These are phyloP conservation scores for Pycnonotus jocosus DNA, from an alignment of 2,113 vertebrate species.

Conservation along the genomic window DNA sequence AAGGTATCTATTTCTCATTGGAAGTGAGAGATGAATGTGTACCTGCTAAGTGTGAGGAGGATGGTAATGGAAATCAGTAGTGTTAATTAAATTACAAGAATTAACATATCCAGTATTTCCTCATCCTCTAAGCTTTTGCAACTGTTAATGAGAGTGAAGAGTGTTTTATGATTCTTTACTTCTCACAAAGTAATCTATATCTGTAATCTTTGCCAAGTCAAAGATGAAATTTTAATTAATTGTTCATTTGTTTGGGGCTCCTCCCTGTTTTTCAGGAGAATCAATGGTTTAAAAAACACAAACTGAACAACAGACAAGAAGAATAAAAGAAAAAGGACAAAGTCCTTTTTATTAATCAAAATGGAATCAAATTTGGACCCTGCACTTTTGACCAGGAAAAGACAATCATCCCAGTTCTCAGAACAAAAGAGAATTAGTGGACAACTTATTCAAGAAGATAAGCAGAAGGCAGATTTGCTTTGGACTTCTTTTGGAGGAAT, in stretches of 20 bases:
- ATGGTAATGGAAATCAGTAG: conserved; percentile 53
- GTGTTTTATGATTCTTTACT: not conserved
- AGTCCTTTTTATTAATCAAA: not conserved
- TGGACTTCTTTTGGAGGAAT: fast-evolving
- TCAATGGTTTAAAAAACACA: not conserved
- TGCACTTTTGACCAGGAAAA: not conserved
- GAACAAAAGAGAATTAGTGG: not conserved
- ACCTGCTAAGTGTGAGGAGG: not conserved
- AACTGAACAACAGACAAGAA: not conserved
- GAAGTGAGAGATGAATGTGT: conserved; percentile 18
- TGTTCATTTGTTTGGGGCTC: not conserved
- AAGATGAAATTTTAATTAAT: not conserved
- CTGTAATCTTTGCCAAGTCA: not conserved
- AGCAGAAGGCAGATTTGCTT: not conserved
- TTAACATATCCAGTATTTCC: conserved; percentile 39
- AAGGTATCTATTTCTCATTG: conserved; percentile 3
- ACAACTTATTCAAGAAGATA: not conserved
- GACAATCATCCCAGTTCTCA: not conserved
- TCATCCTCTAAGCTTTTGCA: conserved; percentile 32
- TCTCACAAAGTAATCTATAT: not conserved
- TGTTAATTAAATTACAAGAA: conserved; percentile 57
- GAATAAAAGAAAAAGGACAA: not conserved
- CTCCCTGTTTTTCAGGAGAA: not conserved
- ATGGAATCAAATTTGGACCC: not conserved
- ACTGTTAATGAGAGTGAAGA: not conserved